Evolutionary conservation across 1,140 invertebrate genomes (phyloP).

Genomic region (Pseudomyrmex sp.): DNA sequence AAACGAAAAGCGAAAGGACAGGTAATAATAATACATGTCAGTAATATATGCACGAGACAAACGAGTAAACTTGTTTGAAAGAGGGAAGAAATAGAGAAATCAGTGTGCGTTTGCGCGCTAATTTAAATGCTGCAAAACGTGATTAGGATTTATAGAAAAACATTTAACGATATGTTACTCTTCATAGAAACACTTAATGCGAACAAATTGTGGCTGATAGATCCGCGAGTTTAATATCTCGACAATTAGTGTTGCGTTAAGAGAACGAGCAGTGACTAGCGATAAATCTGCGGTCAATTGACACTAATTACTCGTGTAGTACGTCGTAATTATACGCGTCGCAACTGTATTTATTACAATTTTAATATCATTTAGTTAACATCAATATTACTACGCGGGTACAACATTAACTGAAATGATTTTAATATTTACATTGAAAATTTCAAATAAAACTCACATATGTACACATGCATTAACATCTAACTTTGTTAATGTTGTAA

Average conservation of each 20-base stretch:
- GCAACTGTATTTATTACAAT: not conserved
- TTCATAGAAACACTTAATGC: not conserved
- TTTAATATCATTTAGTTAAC: not conserved
- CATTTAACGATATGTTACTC: not conserved
- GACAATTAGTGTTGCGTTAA: constrained; percentile 11
- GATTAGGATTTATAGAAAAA: too few relatives aligned
- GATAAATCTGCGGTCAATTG: constrained; percentile 49
- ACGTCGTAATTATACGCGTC: constrained; percentile 7
- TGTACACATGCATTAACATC: not conserved
- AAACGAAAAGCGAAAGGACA: constrained; percentile 39
- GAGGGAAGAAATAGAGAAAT: too few relatives aligned
- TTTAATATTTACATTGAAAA: not conserved
- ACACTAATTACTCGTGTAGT: constrained; percentile 26
- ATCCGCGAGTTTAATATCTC: not conserved
- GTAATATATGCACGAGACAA: too few relatives aligned
- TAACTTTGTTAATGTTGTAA: not conserved
- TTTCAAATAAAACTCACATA: not conserved
- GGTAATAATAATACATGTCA: constrained; percentile 47
- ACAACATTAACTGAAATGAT: too few relatives aligned
- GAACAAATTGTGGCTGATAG: not conserved
- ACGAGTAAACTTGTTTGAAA: too few relatives aligned
- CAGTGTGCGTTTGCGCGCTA: too few relatives aligned
- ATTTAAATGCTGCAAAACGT: too few relatives aligned
- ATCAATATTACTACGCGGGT: not conserved
- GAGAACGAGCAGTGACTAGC: not conserved